A percentile compares a stretch with the other conserved stretches of the same genome.
These are phyloP conservation scores for Pseudomyrmex concolor DNA, from an alignment of 1,140 invertebrate species.

Conservation along the genomic window DNA sequence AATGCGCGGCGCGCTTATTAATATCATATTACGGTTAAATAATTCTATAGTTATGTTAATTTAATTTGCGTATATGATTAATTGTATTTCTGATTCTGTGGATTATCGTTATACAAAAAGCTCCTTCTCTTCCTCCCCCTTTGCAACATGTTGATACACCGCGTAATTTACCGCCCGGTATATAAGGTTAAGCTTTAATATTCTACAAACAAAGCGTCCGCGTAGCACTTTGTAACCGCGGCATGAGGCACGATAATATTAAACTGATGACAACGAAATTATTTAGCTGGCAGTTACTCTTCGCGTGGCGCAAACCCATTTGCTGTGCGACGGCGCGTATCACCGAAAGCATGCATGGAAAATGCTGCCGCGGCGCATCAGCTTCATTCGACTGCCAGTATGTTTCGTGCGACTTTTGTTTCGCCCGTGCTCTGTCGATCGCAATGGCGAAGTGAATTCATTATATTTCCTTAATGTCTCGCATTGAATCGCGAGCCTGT, in stretches of 20 bases:
- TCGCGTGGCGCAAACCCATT: slow-evolving; percentile 66
- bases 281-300: slow-evolving; percentile 68
- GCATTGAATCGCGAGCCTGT: neutral
- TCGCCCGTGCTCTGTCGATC: slow-evolving; percentile 41
- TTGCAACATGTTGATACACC: neutral
- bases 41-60: neutral
- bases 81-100: slow-evolving; percentile 16
- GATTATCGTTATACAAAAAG: neutral
- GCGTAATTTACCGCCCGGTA: slow-evolving; percentile 8
- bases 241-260: slow-evolving; percentile 61
- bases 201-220: slow-evolving; percentile 28
- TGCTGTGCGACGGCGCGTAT: slow-evolving; percentile 35
- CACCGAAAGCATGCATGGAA: slow-evolving; percentile 48
- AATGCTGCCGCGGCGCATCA: slow-evolving; percentile 48
- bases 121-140: no score
- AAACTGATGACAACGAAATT: slow-evolving; percentile 71
- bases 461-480: slow-evolving; percentile 13
- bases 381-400: slow-evolving; percentile 52
- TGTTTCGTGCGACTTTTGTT: slow-evolving; percentile 58
- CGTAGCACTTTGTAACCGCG: slow-evolving; percentile 49
- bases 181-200: slow-evolving; percentile 39
- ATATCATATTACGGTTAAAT: neutral
- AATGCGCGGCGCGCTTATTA: neutral
- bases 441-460: slow-evolving; percentile 12
- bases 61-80: neutral